phyloP scores from a whole-genome alignment of 2,888 invertebrate species.

The Spilarctia lutea region DNA sequence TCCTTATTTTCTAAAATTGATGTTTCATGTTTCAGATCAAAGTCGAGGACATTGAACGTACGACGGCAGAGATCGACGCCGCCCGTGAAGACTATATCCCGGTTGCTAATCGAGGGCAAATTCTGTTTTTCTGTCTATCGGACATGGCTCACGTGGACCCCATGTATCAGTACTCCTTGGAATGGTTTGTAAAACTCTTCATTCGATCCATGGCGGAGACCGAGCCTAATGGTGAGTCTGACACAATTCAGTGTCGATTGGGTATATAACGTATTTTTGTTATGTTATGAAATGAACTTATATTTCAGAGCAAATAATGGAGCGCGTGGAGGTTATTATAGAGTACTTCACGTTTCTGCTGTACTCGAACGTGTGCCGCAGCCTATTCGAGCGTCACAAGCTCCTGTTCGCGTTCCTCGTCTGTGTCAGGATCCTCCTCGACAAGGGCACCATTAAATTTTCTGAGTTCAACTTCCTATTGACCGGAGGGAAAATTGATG shows the following conservation, averaged over 20 bases:
- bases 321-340: slow-evolving; percentile 91
- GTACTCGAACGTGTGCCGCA: slow-evolving; percentile 95
- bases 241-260: background rate
- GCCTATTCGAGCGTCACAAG: slow-evolving; percentile 96
- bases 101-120: slow-evolving; percentile 94
- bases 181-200: slow-evolving; percentile 96
- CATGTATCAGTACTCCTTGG: slow-evolving; percentile 98
- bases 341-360: slow-evolving; percentile 93
- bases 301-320: slow-evolving; percentile 88
- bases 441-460: slow-evolving; percentile 85
- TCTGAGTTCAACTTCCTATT: slow-evolving; percentile 92
- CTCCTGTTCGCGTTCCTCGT: slow-evolving; percentile 93
- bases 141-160: slow-evolving; percentile 96
- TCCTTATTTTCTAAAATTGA: background rate
- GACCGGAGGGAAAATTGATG: slow-evolving; percentile 89
- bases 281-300: background rate
- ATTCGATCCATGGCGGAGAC: slow-evolving; percentile 90
- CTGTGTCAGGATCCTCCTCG: slow-evolving; percentile 89
- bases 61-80: slow-evolving; percentile 93
- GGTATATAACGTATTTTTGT: background rate
- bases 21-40: slow-evolving; percentile 83
- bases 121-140: slow-evolving; percentile 95
- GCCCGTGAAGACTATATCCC: slow-evolving; percentile 94
- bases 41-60: slow-evolving; percentile 93
- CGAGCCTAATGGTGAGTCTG: slow-evolving; percentile 86